Percentiles rank a stretch among this genome's conserved stretches.
phyloP scores from a whole-genome alignment of 2,888 invertebrate genomes.

The Agriotes lineatus region DNA sequence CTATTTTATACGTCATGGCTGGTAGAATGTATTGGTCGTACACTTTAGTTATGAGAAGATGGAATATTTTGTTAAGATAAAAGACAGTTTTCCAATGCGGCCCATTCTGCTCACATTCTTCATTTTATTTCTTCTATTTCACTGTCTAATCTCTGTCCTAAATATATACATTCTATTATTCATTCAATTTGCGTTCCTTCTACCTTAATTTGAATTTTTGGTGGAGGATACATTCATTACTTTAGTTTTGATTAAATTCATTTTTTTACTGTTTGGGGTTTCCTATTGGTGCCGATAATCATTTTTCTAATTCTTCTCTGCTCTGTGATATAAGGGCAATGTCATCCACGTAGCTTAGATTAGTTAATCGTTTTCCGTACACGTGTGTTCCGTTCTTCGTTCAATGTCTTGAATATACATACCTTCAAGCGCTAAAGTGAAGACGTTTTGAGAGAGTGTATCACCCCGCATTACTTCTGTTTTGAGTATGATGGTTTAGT shows the following conservation, averaged over 20 bases:
- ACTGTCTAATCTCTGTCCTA: no score
- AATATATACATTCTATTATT: no score
- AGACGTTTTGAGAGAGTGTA: not conserved
- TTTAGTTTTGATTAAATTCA: not conserved
- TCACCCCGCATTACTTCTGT: not conserved
- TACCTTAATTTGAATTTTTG: not conserved
- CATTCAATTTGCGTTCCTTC: no score
- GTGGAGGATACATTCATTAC: not conserved
- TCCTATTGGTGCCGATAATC: not conserved
- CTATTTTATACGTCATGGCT: no score
- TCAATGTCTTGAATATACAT: not conserved
- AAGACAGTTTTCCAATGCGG: no score
- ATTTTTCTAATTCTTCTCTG: not conserved
- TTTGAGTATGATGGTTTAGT: not conserved
- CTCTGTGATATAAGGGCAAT: not conserved
- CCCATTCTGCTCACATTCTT: no score
- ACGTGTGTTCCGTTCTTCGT: not conserved
- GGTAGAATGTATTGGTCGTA: no score
- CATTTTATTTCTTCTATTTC: no score
- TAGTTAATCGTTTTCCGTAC: not conserved
- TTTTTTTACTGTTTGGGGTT: not conserved
- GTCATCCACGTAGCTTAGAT: not conserved
- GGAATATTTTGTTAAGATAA: no score
- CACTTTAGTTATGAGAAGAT: no score
- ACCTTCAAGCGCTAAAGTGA: not conserved